Evolutionary conservation across 2,113 vertebrate genomes (phyloP).

Genomic region (Neomonachus schauinslandi): DNA sequence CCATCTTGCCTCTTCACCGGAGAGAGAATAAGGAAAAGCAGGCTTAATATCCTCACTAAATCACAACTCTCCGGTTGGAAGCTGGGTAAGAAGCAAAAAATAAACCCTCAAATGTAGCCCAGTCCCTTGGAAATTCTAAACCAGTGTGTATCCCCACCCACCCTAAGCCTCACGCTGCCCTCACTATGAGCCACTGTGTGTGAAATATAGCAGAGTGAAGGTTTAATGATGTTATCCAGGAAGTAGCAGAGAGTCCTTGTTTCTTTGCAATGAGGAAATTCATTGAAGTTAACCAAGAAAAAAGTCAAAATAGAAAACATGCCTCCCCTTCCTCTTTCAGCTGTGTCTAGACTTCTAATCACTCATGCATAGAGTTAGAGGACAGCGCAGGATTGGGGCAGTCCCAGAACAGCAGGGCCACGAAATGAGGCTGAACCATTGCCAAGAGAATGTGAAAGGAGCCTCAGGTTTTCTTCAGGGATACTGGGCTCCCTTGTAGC

Average conservation of each 20-base stretch:
- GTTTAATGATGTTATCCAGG: background rate
- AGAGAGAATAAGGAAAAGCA: background rate
- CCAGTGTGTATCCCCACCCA: background rate
- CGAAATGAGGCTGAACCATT: background rate
- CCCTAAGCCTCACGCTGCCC: background rate
- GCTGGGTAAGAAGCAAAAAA: background rate
- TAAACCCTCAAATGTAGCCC: background rate
- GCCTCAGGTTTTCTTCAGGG: background rate
- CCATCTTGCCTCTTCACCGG: background rate
- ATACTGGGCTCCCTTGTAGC: background rate
- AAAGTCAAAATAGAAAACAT: constrained; percentile 1
- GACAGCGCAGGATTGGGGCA: background rate
- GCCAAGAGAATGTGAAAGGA: background rate
- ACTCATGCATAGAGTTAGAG: background rate
- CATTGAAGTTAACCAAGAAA: background rate
- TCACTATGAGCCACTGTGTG: background rate
- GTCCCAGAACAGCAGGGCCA: background rate
- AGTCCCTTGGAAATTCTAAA: constrained; percentile 23
- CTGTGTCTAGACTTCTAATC: background rate
- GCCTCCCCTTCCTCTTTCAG: background rate
- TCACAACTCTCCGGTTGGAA: background rate
- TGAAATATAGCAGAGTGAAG: background rate
- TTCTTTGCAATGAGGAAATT: constrained; percentile 12
- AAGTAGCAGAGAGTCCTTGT: background rate
- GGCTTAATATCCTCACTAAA: background rate